Evolutionary conservation across 2,888 invertebrate species (phyloP).

Genomic region (Dryomyza anilis): DNA sequence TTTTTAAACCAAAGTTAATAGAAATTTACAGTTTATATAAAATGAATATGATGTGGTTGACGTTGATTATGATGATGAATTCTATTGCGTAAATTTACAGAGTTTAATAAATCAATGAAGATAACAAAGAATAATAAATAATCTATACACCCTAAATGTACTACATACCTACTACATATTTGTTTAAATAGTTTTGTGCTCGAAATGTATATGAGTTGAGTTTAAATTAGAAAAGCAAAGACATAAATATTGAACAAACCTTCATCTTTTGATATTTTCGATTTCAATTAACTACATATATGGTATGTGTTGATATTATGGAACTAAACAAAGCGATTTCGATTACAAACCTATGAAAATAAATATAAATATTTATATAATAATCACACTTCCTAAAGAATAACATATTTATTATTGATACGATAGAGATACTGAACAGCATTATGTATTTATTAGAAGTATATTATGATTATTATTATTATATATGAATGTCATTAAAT

Average conservation of each 20-base stretch:
- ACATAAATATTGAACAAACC: background rate
- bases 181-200: background rate
- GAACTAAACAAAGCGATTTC: background rate
- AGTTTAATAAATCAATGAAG: constrained; percentile 28
- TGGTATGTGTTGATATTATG: background rate
- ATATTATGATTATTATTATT: background rate
- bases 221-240: background rate
- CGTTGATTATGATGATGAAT: constrained; percentile 27
- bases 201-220: background rate
- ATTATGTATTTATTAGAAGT: background rate
- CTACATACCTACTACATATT: background rate
- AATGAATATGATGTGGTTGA: no score
- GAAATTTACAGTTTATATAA: constrained; percentile 26
- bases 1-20: constrained; percentile 30
- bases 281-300: background rate
- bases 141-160: background rate
- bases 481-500: background rate
- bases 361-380: background rate
- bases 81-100: constrained; percentile 22
- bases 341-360: background rate
- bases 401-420: background rate
- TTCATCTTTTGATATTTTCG: background rate
- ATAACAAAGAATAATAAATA: background rate
- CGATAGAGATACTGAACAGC: background rate
- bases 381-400: background rate